Percentiles rank a stretch among this genome's conserved stretches.
Conservation (phyloP, 37 sponge, comb jelly and placozoan species). For the Corticium candelabrum region DNA sequence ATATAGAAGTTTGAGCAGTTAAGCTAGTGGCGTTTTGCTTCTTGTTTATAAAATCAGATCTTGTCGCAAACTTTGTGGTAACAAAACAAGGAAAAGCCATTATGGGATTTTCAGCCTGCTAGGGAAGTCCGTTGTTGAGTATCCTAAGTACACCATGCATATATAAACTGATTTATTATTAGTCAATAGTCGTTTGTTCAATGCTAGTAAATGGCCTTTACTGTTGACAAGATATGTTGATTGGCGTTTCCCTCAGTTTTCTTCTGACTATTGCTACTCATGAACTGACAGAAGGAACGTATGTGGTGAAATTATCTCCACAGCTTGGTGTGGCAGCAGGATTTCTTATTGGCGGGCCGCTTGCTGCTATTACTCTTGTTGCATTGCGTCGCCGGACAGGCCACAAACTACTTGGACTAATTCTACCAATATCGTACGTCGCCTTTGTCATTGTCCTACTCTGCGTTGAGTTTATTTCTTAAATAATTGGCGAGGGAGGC, state of each 20-base stretch:
- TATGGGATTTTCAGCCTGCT: constrained; percentile 1
- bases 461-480: background rate
- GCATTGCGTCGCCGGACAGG: background rate
- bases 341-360: background rate
- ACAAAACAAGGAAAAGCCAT: background rate
- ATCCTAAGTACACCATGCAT: too few relatives aligned
- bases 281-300: background rate
- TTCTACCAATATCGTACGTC: background rate
- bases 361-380: background rate
- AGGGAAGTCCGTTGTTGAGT: constrained; percentile 6
- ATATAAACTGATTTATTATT: too few relatives aligned
- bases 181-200: too few relatives aligned
- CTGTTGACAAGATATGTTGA: background rate
- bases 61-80: constrained; percentile 1
- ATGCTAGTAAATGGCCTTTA: too few relatives aligned
- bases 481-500: too few relatives aligned
- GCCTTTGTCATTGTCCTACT: background rate
- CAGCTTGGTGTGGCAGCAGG: background rate
- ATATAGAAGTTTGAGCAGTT: background rate
- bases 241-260: background rate
- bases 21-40: too few relatives aligned
- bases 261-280: background rate
- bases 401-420: background rate
- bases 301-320: background rate
- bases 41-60: background rate